Base-by-base conservation (phyloP, 2,888 invertebrate species). In the Aromia moschata region DNA sequence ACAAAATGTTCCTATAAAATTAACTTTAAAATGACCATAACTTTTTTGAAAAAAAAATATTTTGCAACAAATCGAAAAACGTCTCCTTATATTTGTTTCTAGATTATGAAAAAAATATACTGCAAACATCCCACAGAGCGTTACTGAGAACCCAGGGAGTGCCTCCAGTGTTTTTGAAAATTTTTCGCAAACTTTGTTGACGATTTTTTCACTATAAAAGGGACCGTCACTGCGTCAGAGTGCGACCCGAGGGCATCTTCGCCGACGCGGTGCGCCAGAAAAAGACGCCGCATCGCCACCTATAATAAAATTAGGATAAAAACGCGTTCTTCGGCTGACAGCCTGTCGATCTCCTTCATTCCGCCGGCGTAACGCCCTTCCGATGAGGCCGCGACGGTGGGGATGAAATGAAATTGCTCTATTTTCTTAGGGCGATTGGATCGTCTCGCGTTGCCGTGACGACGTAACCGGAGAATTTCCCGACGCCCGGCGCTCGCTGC, bases 391-490 rank as follows among this genome's bases (percentile, higher is more conserved):
- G 33, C 2, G 2, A 10, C 10, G 30, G 45, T 20, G 63, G 63
- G 63, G 63, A 64, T 64, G 63, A 60, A 64, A 60, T 64, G 60
- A 64, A 57, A 64, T 57, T 60, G 33, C 33, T 33, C 56, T 56
- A 58, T 62, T 62, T 62, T 63, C 59, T 63, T 45, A 46, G 54
- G 59, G 57, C 57, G 49, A 63, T 56, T 59, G 57, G 57, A 59
- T 60, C 51, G 38, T 60, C 56, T 45, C 18, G 40, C 46, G 63
- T 60, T 47, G 45, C 60, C 45, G 57, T 60, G 55, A 58, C 15
- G 44, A 60, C 14, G 51, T 15, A 46, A 57, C 20, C 37, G 43
- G 58, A 52, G 47, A 41, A 44, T 46, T 44, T 56, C 43, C 47
- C 30, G 43, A 7, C 14, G 33, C 10, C 25, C 43, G 10, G 30